Base-by-base conservation (phyloP, 64 coral and sea anemone genomes). In the Dendrophyllia cribrosa region DNA sequence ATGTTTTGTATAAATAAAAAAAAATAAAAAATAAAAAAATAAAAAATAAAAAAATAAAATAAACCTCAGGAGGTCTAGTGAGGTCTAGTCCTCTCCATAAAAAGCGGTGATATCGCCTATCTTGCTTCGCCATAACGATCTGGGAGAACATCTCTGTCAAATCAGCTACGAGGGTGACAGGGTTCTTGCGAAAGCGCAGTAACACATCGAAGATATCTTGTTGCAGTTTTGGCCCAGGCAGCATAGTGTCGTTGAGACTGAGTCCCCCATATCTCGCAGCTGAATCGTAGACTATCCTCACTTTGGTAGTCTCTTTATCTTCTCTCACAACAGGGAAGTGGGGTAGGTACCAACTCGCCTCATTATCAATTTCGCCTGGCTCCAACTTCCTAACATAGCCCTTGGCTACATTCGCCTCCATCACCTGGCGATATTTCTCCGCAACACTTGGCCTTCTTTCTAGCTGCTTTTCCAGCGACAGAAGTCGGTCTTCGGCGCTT, bases 81-180 rank as follows among this genome's bases (percentile, higher is more conserved):
- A 44, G 25, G 1, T 89, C 77, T 66, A 94, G n/a, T 9, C 74
- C 87, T 59, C 86, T 79, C 86, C 79, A 94, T 17, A 94, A 51
- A 43, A 86, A 85, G 10, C 93, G 87, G 19, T 90, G 93, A 21
- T 87, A 73, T 13, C 16, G 50, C 14, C 89, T 58, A 55, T 91
- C 90, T 79, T 86, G 61, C 58, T 90, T 66, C 9, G 48, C 78
- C 46, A 56, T 77, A 22, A 6, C 22, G 5, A 95, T 80, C 46
- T 90, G 80, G 9, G 82, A 95, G 44, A 86, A 90, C 82, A 95
- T 95, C 13, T 95, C 80, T 3, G 93, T 85, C 55, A 89, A n/a
- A 75, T 94, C 92, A 8, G 67, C 92, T 4, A 78, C 66, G 8
- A 94, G 87, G 11, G 71, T 58, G 9, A 87, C 75, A 23, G 91